Conservation (phyloP, 2,113 vertebrate species). For the Galeopterus variegatus region DNA sequence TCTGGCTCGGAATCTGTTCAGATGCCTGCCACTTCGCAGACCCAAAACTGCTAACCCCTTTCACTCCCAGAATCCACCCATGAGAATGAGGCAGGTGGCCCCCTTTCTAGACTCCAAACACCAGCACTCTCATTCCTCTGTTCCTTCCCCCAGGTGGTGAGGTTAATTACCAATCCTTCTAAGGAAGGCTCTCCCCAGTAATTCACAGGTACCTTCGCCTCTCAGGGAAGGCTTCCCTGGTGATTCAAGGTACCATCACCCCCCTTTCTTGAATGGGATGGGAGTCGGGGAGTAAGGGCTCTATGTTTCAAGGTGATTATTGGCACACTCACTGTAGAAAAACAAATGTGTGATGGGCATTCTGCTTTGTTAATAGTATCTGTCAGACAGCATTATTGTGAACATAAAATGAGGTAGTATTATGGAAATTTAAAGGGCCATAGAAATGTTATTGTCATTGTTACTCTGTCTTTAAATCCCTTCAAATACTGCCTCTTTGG, state of each 20-base stretch:
- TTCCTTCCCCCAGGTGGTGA: neutral
- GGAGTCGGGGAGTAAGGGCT: neutral
- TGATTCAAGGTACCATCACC: conserved; percentile 6
- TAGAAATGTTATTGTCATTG: neutral
- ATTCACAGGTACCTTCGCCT: neutral
- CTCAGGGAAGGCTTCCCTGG: neutral
- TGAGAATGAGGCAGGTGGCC: neutral
- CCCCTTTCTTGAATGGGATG: neutral
- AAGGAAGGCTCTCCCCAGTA: neutral
- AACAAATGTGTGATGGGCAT: neutral
- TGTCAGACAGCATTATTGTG: neutral
- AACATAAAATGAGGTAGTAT: neutral
- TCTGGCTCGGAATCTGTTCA: conserved; percentile 2
- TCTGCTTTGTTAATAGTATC: neutral
- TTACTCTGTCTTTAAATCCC: conserved; percentile 1
- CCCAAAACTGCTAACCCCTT: too few relatives aligned
- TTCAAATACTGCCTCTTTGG: neutral
- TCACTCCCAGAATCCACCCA: neutral
- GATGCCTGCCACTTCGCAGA: neutral
- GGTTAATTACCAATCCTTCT: neutral
- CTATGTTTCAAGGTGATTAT: neutral
- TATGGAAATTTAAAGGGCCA: conserved; percentile 36
- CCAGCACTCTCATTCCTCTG: neutral
- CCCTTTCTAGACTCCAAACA: neutral
- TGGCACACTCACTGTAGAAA: neutral